Evolutionary conservation across 1,140 invertebrate species (phyloP).

Genomic region (Pentalonia nigronervosa): DNA sequence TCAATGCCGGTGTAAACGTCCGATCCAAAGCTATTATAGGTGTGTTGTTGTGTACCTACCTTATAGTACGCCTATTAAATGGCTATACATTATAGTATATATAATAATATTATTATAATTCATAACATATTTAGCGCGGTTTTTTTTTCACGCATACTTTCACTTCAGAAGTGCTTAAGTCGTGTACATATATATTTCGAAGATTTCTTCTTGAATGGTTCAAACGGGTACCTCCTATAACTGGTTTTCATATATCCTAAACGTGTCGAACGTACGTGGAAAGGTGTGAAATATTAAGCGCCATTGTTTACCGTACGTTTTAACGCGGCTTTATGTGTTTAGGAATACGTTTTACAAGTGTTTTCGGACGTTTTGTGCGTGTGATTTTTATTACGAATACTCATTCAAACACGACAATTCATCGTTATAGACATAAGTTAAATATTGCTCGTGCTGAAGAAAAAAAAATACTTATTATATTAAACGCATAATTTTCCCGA

Average conservation of each 20-base stretch:
- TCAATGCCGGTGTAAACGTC: neutral
- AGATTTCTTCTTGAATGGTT: slow-evolving; percentile 2
- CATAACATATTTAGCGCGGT: neutral
- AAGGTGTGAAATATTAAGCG: slow-evolving; percentile 31
- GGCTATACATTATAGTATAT: neutral
- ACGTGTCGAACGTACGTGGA: neutral
- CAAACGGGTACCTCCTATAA: neutral
- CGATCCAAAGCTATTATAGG: neutral
- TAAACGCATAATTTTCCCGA: neutral
- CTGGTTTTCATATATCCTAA: neutral
- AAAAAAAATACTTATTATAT: neutral
- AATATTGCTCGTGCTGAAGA: neutral
- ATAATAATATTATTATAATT: neutral
- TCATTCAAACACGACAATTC: neutral
- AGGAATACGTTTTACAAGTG: slow-evolving; percentile 9
- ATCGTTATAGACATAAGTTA: neutral
- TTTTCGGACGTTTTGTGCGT: slow-evolving; percentile 13
- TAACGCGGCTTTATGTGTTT: slow-evolving; percentile 1
- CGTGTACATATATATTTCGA: neutral
- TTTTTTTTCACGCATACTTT: neutral
- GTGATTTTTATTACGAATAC: neutral
- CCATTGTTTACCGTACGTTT: slow-evolving; percentile 29
- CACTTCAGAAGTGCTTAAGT: neutral
- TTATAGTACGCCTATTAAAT: neutral
- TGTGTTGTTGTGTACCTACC: neutral